phyloP scores from a whole-genome alignment of 2,797 vertebrate species.

The Pristis pectinata region DNA sequence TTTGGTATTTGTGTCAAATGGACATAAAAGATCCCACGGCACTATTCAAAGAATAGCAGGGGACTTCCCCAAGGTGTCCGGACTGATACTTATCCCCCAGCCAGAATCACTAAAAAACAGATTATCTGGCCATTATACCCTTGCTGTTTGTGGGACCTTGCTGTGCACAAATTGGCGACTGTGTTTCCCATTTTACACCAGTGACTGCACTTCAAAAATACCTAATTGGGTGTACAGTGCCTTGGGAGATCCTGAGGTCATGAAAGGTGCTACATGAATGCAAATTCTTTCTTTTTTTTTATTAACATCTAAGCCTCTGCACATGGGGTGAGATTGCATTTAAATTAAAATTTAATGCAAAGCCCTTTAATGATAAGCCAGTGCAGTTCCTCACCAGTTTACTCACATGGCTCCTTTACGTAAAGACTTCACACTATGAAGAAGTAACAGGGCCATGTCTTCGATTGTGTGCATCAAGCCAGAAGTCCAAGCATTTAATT shows the following conservation, averaged over 20 bases:
- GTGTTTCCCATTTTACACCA: background rate
- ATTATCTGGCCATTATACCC: background rate
- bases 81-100: background rate
- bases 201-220: background rate
- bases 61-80: background rate
- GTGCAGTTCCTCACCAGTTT: background rate
- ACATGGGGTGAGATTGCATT: background rate
- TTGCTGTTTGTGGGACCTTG: background rate
- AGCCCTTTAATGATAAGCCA: background rate
- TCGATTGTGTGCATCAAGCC: background rate
- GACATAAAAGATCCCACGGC: background rate
- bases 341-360: conserved; percentile 5
- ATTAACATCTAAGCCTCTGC: conserved; percentile 18
- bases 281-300: background rate
- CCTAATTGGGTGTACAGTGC: background rate
- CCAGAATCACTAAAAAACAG: background rate
- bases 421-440: background rate
- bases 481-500: background rate
- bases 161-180: background rate
- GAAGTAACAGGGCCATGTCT: background rate
- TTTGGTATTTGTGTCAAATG: background rate
- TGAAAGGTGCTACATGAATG: background rate
- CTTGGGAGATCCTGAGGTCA: background rate
- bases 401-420: background rate
- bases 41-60: background rate